Evolutionary conservation across 2,888 invertebrate genomes (phyloP), one percentile per base, ranked within the genome.

Genomic region (Coelopa pilipes): DNA sequence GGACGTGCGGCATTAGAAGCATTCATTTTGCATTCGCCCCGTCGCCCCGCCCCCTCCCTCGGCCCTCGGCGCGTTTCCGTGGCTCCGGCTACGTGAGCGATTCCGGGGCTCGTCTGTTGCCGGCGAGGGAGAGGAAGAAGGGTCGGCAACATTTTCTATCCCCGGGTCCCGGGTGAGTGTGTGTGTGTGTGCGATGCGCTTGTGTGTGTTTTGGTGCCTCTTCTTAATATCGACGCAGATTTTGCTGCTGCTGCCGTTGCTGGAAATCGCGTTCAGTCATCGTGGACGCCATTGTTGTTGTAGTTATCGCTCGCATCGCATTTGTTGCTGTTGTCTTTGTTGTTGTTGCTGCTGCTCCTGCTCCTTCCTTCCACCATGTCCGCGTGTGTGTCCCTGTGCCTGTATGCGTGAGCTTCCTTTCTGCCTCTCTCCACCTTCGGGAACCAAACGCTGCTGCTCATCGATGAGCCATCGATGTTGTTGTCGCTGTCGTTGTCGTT

Each of bases 1-100:
- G 2, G 34, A 34, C 34, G 34, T 34, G 34, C 34, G 34, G 34
- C 7, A 34, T 34, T 34, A 34, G 65, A 45, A 45, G 46, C 45
- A 65, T 65, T 65, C 65, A 65, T 65, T 65, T 65, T 65, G 65
- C 46, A 63, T 63, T n/a, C 63, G 63, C 63, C 45, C 9, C 24
- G 45, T 15, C 17, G 0, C 24, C n/a, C 46, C 34, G 4, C 7
- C 4, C 34, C 34, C 34, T 7, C 2, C 4, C 34, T 7, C 34
- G 34, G 4, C 34, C 34, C 34, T 65, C 46, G 46, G 65, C 45
- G 34, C 34, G 62, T 62, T 62, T 62, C 17, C 57, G 24, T 59
- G 17, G 57, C 21, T 24, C 57, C 12, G 21, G 19, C 24, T 59
- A 59, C 21, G 57, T 59, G 21, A 59, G 19, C 24, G 19, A 59